Evolutionary conservation across 2,888 invertebrate genomes (phyloP).

Genomic region (Drosophila eohydei): DNA sequence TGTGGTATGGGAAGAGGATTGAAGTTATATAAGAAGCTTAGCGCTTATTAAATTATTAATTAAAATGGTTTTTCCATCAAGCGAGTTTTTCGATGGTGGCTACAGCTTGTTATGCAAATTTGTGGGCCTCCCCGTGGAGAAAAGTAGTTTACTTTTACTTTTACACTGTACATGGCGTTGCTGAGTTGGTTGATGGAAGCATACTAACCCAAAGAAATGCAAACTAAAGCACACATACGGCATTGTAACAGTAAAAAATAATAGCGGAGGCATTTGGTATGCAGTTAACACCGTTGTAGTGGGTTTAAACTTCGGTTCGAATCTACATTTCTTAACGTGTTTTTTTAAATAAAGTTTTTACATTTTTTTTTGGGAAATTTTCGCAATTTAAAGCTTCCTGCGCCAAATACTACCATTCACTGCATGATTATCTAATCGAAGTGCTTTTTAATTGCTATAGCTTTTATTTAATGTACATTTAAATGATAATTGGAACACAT

Average conservation of each 20-base stretch:
- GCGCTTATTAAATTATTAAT: constrained; percentile 54
- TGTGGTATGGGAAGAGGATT: constrained; percentile 33
- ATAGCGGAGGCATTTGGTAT: constrained; percentile 27
- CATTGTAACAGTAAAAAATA: constrained; percentile 1
- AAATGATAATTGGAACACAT: constrained; percentile 44
- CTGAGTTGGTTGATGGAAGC: constrained; percentile 32
- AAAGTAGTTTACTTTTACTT: constrained; percentile 76
- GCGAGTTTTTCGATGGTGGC: constrained; percentile 3
- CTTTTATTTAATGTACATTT: constrained; percentile 36
- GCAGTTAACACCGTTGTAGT: constrained; percentile 14
- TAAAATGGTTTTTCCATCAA: constrained; percentile 30
- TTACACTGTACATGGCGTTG: constrained; percentile 38
- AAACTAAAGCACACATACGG: constrained; percentile 23
- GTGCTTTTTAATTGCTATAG: constrained; percentile 51
- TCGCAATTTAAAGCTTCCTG: constrained; percentile 44
- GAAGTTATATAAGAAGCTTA: constrained; percentile 38
- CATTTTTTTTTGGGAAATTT: constrained; percentile 18
- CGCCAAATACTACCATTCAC: constrained; percentile 46
- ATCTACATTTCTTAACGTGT: constrained; percentile 34
- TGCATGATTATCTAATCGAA: constrained; percentile 56
- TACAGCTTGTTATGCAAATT: constrained; percentile 66
- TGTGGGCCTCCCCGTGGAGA: constrained; percentile 27
- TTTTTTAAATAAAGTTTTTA: constrained; percentile 1
- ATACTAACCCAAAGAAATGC: constrained; percentile 59
- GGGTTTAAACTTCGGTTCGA: constrained; percentile 33